Percentiles rank a stretch among this genome's conserved stretches.
Conservation (phyloP, 1,140 invertebrate genomes). For the Anthonomus grandis region DNA sequence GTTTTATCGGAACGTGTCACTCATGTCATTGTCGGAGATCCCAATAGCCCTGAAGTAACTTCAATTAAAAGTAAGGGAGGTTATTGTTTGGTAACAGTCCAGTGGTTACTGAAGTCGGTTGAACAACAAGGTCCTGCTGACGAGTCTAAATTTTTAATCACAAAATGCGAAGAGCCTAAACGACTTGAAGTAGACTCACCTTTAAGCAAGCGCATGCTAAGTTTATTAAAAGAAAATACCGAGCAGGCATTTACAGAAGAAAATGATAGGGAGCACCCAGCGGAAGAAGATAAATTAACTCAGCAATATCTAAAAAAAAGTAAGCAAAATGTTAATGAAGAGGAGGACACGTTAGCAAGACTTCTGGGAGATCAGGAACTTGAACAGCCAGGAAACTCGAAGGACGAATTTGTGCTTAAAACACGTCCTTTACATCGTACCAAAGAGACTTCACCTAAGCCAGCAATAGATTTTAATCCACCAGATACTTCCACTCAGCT, state of each 20-base stretch:
- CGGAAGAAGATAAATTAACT: slow-evolving; percentile 10
- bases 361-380: neutral
- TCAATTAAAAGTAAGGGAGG: slow-evolving; percentile 46
- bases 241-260: neutral
- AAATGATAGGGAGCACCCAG: neutral
- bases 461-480: slow-evolving; percentile 6
- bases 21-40: slow-evolving; percentile 72
- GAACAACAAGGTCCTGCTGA: slow-evolving; percentile 56
- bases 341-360: slow-evolving; percentile 14
- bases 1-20: slow-evolving; percentile 72
- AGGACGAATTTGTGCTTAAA: neutral
- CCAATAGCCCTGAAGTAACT: slow-evolving; percentile 51
- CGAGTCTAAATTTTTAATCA: slow-evolving; percentile 55
- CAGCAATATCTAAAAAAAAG: slow-evolving; percentile 10
- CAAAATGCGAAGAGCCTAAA: slow-evolving; percentile 34
- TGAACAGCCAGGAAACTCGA: neutral
- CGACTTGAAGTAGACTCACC: slow-evolving; percentile 54
- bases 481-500: slow-evolving; percentile 13
- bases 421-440: neutral
- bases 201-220: slow-evolving; percentile 55
- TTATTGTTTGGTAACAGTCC: slow-evolving; percentile 59
- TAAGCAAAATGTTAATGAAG: neutral
- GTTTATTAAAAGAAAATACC: neutral
- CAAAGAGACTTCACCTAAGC: neutral
- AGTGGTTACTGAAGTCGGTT: slow-evolving; percentile 75